Evolutionary conservation across 2,797 vertebrate genomes (phyloP), one percentile per base, ranked within the genome.

Genomic region (Tapirus indicus): DNA sequence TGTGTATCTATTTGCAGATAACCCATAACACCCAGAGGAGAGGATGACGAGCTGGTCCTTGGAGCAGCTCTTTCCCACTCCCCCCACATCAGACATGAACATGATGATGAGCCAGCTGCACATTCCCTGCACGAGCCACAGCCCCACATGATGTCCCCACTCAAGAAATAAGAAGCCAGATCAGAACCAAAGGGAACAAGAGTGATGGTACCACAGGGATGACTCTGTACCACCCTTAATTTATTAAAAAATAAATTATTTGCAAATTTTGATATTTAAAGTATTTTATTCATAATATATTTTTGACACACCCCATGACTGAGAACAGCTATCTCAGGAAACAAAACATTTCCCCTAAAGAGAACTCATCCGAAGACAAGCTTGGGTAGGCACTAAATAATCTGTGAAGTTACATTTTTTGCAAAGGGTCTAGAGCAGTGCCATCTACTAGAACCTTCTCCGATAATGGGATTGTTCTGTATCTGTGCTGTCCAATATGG

Each of bases 391-490:
- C n/a, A 18, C 82, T 68, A 7, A 52, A 41, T 17, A 44, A 69
- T 8, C 4, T 5, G 14, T 32, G n/a, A 47, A 41, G 17, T 25
- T 72, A 58, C 21, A 18, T 10, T 7, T 52, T 71, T 23, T 62
- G 21, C 62, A 18, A 23, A n/a, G 32, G 41, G 27, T 18, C 27
- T 5, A 41, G 54, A 17, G 14, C 27, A 6, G 49, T 58, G 56
- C 79, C 56, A 13, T 54, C 35, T n/a, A 0, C 6, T 0, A 17
- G 84, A 69, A 18, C 35, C n/a, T 38, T 18, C 64, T 27, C 9
- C 3, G n/a, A 38, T 0, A 0, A 18, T 0, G 6, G 77, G 8
- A 13, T 13, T 8, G 17, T 23, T 21, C 41, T 2, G 1, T 1
- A 8, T 21, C 8, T 9, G 54, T 16, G 44, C 38, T 8, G 25